Base-by-base conservation (phyloP, 2,888 invertebrate genomes). In the Drosophila quinaria region DNA sequence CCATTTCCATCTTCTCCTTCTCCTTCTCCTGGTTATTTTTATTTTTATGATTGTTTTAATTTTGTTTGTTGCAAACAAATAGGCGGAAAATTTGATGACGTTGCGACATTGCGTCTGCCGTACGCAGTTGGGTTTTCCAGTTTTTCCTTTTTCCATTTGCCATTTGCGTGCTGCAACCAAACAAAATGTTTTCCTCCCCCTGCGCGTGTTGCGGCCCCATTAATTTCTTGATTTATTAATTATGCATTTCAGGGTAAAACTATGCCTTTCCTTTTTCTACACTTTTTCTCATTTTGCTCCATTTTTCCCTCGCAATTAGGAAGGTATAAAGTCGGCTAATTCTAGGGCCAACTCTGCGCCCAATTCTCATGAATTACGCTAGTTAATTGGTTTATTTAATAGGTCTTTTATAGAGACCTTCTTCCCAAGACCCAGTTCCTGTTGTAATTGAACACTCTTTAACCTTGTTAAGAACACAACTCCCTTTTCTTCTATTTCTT, bases 161-260 rank as follows among this genome's bases (percentile, higher is more conserved):
- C 15, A 66, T 60, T 47, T 72, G 58, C 70, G 61, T 78, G 71
- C 59, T 84, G 81, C 80, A 78, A 78, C 69, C 77, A 19, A 19
- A 25, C 25, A 25, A 25, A 25, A 46, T 50, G 42, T 29, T 44
- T 29, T 11, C 19, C 33, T 11, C 50, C 33, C 31, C 13, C 29
- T 29, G 70, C 84, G 84, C 84, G 87, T 88, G 85, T 70, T 83
- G 88, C 69, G 89, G 87, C 88, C 84, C 84, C 90, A 87, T 87
- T 88, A 87, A 88, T 84, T 89, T 90, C 68, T 74, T 89, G 90
- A 87, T 87, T 87, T 89, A 87, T 89, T 88, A 88, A 86, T 88
- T 90, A 84, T 88, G 75, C 88, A 87, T 70, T 71, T 75, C 63
- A 22, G 25, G 29, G 29, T 1, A 55, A 59, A 78, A 69, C 72